Percentiles rank a stretch among this genome's conserved stretches.
These are phyloP conservation scores for Nomada ferruginata DNA, from an alignment of 2,888 invertebrate genomes.

Conservation along the genomic window DNA sequence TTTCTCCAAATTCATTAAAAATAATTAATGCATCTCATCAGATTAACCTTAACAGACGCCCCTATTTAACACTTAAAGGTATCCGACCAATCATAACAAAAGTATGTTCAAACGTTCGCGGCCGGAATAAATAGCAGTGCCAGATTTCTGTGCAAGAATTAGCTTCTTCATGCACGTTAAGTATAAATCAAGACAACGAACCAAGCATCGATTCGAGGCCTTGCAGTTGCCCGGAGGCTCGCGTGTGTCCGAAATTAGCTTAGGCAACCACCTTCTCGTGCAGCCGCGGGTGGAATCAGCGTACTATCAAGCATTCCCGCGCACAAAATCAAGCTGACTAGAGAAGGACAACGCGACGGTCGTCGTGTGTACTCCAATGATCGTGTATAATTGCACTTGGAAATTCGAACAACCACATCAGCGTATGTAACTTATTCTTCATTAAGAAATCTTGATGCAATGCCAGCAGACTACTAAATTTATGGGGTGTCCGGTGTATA, in stretches of 20 bases:
- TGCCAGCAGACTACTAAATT: no score
- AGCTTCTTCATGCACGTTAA: conserved; percentile 54
- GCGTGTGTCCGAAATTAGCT: conserved; percentile 72
- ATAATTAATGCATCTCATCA: not conserved
- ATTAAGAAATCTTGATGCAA: no score
- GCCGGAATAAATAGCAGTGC: conserved; percentile 43
- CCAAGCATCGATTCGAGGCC: conserved; percentile 68
- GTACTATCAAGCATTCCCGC: conserved; percentile 16
- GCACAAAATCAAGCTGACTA: conserved; percentile 8
- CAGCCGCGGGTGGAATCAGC: conserved; percentile 35
- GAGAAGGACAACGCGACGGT: not conserved
- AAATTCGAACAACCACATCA: conserved; percentile 27
- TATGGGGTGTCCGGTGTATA: no score
- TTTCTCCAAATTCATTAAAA: no score
- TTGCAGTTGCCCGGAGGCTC: conserved; percentile 33
- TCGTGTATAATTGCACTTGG: conserved; percentile 50
- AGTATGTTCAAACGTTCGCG: conserved; percentile 7
- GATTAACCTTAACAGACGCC: not conserved
- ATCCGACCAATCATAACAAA: no score
- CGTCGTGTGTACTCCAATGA: conserved; percentile 19
- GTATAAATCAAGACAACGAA: conserved; percentile 72
- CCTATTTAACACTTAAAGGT: no score
- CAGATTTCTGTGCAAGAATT: conserved; percentile 58
- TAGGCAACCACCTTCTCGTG: conserved; percentile 59
- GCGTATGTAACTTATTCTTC: no score